Evolutionary conservation across 2,113 vertebrate genomes (phyloP).

Genomic region (Actenoides lindsayi): DNA sequence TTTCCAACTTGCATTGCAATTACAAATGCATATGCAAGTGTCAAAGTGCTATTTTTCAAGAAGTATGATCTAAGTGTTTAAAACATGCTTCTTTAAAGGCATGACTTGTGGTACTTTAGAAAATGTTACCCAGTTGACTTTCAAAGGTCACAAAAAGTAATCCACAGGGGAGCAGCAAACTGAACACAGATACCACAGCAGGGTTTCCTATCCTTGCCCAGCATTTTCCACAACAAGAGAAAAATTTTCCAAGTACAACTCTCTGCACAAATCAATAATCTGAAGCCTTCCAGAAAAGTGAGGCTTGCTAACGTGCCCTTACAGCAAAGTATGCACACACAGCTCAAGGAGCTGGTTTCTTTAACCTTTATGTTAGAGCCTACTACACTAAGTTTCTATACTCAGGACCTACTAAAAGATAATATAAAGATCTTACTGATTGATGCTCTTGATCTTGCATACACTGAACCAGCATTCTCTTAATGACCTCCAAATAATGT

Average conservation of each 20-base stretch:
- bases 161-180: neutral
- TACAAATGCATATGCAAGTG: neutral
- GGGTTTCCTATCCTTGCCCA: slow-evolving; percentile 23
- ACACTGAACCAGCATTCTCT: slow-evolving; percentile 97
- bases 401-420: neutral
- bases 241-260: neutral
- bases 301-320: neutral
- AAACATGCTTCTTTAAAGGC: slow-evolving; percentile 1
- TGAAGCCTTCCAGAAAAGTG: slow-evolving; percentile 9
- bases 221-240: neutral
- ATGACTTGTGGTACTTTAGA: slow-evolving; percentile 39
- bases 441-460: slow-evolving; percentile 97
- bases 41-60: neutral
- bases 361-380: neutral
- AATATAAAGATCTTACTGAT: slow-evolving; percentile 76
- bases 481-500: slow-evolving; percentile 98
- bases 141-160: slow-evolving; percentile 49
- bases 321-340: neutral
- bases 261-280: neutral
- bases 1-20: neutral
- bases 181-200: slow-evolving; percentile 27
- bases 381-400: neutral
- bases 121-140: slow-evolving; percentile 33
- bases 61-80: neutral
- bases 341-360: neutral